Base-by-base conservation (phyloP, 2,888 invertebrate species). In the Diarsia brunnea region DNA sequence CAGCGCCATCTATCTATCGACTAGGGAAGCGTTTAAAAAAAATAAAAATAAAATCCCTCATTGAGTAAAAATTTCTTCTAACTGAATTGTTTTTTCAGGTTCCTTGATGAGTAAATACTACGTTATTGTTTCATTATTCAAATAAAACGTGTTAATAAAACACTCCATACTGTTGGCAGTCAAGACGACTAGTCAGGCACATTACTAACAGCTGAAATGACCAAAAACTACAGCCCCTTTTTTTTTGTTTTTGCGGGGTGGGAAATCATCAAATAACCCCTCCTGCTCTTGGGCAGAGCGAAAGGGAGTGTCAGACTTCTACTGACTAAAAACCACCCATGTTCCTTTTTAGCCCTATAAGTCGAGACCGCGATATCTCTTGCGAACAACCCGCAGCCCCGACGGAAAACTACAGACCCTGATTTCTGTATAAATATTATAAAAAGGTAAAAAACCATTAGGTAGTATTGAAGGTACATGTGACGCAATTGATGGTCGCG, bases 401-500 rank as follows among this genome's bases (percentile, higher is more conserved):
- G n/a, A n/a, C n/a, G n/a, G n/a, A 38, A 64, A 68, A 55, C 47
- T 60, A 60, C 45, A 66, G 68, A 63, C 47, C 38, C 49, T 55
- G 45, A 72, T 66, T 69, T 60, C 43, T 64, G 58, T 11, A 61
- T 65, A 51, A 61, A 67, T 80, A 67, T 12, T 43, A 63, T 21
- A 69, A 51, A 47, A 45, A 69, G 55, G 65, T 69, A 75, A 78
- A 78, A 77, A 78, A 76, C 73, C 79, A 78, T 80, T 82, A 63
- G n/a, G 63, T 43, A 81, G 76, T 79, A 82, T 79, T 85, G 79
- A 53, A 72, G 71, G 78, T 84, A 82, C 81, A 82, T 80, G 76
- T 85, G 87, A 86, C 81, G 89, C 88, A 88, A 91, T 89, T 88
- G 84, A 90, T 89, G 84, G 84, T 80, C 80, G 90, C 88, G 86